Conservation (phyloP, 2,888 invertebrate species). For the Sussaba pulchella region DNA sequence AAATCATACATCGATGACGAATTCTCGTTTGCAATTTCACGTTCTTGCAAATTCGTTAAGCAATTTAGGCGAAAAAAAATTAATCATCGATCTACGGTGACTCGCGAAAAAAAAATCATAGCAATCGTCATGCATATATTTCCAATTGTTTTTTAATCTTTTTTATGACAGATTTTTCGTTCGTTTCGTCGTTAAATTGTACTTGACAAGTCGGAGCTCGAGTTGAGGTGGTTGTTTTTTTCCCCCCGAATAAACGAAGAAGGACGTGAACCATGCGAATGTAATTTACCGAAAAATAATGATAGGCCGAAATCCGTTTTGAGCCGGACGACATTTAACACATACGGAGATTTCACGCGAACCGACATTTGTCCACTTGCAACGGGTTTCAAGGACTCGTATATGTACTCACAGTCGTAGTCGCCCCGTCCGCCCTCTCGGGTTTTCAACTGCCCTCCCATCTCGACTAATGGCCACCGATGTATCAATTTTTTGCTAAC, state of each 20-base stretch:
- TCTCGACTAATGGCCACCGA: conserved; percentile 39
- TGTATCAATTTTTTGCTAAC: conserved; percentile 41
- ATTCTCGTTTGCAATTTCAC: no score
- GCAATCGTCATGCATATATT: no score
- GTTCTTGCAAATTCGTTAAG: no score
- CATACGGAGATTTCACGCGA: conserved; percentile 3
- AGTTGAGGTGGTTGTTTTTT: neutral
- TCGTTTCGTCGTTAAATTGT: conserved; percentile 1
- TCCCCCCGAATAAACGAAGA: neutral
- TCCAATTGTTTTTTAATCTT: neutral
- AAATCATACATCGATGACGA: no score
- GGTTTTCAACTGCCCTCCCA: neutral
- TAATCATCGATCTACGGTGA: no score
- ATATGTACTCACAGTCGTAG: neutral
- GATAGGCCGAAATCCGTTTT: neutral
- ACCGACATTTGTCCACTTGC: conserved; percentile 7
- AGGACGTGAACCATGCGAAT: neutral
- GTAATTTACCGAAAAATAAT: conserved; percentile 6
- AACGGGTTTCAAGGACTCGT: conserved; percentile 14
- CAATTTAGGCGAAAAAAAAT: no score
- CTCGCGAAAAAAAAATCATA: no score
- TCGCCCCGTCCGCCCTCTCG: neutral
- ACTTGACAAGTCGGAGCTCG: conserved; percentile 1
- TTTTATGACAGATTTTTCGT: no score
- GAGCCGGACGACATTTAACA: conserved; percentile 9